Percentiles rank a stretch among this genome's conserved stretches.
Conservation (phyloP, 2,113 vertebrate genomes). For the Taxidea taxus region DNA sequence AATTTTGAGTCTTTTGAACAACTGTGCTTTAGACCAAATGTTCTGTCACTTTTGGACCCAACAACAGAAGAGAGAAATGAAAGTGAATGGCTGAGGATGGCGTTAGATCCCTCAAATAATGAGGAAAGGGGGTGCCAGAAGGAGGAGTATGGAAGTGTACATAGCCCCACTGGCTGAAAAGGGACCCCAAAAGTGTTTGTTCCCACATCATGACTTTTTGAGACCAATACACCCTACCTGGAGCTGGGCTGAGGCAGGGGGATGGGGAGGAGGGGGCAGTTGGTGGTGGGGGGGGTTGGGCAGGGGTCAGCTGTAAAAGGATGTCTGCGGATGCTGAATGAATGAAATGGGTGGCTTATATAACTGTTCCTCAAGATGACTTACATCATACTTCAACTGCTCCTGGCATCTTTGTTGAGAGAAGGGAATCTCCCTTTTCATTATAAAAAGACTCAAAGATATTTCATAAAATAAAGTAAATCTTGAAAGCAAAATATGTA, state of each 20-base stretch:
- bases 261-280: too few species aligned
- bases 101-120: constrained; percentile 58
- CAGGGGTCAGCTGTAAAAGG: background rate
- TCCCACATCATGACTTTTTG: background rate
- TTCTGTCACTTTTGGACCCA: constrained; percentile 73
- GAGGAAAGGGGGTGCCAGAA: constrained; percentile 56
- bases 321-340: background rate
- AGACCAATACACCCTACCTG: background rate
- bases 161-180: constrained; percentile 23
- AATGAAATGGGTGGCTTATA: accelerated
- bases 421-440: background rate
- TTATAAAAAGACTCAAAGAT: background rate
- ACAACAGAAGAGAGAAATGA: constrained; percentile 72
- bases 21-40: constrained; percentile 81
- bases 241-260: background rate
- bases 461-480: background rate
- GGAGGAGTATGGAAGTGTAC: background rate
- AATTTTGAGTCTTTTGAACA: constrained; percentile 87
- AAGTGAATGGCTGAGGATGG: constrained; percentile 64
- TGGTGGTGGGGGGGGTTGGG: too few species aligned
- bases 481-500: background rate
- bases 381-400: background rate
- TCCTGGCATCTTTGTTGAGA: background rate
- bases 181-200: background rate
- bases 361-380: background rate